phyloP scores from a whole-genome alignment of 2,888 invertebrate genomes.

The Bimastos eiseni region DNA sequence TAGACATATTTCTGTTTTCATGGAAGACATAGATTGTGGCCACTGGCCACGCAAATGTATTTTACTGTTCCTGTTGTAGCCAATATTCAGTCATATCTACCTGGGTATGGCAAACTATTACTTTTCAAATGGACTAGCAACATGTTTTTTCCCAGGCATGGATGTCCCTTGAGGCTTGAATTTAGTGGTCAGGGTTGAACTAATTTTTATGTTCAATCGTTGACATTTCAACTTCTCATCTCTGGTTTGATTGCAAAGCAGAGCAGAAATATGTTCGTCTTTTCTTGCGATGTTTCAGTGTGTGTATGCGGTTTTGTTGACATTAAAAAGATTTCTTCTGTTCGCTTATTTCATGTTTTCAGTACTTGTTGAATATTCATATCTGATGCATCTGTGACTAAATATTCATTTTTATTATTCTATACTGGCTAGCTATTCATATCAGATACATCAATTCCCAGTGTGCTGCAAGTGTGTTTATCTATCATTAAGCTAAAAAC shows the following conservation, averaged over 20 bases:
- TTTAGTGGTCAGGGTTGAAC: not conserved
- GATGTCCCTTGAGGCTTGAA: too few relatives aligned
- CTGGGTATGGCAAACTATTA: constrained; percentile 2
- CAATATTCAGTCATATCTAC: not conserved
- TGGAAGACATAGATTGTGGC: not conserved
- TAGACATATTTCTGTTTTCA: not conserved
- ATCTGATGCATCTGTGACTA: not conserved
- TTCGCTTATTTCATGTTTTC: not conserved
- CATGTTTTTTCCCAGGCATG: too few relatives aligned
- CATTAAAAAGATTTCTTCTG: not conserved
- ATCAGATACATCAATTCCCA: not conserved
- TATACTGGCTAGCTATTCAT: not conserved
- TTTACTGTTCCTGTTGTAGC: not conserved
- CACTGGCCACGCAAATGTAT: not conserved
- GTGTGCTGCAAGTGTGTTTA: not conserved
- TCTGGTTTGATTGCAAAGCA: not conserved
- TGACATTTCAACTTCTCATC: not conserved
- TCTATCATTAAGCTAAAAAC: not conserved
- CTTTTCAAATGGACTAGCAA: not conserved
- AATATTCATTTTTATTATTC: not conserved
- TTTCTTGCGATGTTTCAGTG: not conserved
- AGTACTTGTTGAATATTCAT: constrained; percentile 13
- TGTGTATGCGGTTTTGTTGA: not conserved
- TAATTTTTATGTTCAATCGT: not conserved
- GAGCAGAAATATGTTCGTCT: not conserved